Evolutionary conservation across 2,888 invertebrate genomes (phyloP), one percentile per base, ranked within the genome.

Genomic region (Lasioglossum vierecki): DNA sequence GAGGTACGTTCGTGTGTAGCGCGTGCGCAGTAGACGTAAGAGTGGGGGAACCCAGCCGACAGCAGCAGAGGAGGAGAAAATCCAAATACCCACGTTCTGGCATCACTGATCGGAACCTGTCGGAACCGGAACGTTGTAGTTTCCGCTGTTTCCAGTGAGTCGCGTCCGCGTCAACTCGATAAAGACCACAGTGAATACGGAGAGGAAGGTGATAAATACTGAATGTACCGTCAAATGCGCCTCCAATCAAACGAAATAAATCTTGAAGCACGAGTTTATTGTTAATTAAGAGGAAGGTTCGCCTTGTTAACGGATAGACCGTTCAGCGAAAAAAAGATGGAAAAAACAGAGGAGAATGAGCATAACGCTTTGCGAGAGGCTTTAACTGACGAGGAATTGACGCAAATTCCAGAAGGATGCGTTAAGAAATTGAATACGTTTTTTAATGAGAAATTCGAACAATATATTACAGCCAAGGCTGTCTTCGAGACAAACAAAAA

Each of bases 391-490:
- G 96, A 96, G 80, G 97, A 97, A 94, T 95, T 96, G 93, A 93
- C 95, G 74, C 95, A 95, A 89, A 95, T 97, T 84, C 96, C 96
- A 80, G 94, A 95, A 82, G 95, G 95, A 90, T 95, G 96, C 85
- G 95, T 95, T 44, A 94, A 96, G 89, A 98, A 97, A 95, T 95
- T 98, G 66, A 96, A 97, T 91, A 94, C 94, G 57, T 96, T 96
- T 91, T 95, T 96, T 77, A 96, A 95, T 74, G 95, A 96, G 82
- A 96, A 97, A 93, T 96, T 97, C 93, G 97, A 97, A 91, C 97
- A 97, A 94, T 97, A 97, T 89, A 95, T 97, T 91, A 97, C 97
- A 80, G 96, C 97, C 46, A 97, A 97, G 95, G 98, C 97, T 4
- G 96, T 97, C 49, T 96, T 97, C 86, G 97, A 97, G 95, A 96